Base-by-base conservation (phyloP, 2,888 invertebrate genomes). In the Galeruca laticollis region DNA sequence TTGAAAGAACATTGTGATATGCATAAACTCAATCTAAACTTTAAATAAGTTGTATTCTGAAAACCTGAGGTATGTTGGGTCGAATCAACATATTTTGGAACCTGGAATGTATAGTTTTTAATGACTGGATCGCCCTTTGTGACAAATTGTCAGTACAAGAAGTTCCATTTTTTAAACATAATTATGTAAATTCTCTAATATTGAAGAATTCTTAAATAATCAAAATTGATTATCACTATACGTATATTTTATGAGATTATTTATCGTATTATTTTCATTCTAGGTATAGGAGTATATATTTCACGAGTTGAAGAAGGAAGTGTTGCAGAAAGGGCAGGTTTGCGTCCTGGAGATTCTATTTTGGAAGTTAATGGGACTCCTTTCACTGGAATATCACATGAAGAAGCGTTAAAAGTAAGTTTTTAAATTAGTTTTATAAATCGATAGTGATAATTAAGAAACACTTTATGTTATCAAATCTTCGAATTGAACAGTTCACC, bases 351-450 rank as follows among this genome's bases (percentile, higher is more conserved):
- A 75, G 97, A 97, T 88, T 95, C 97, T 84, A 97, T 97, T 84
- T 89, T 97, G 81, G 96, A 96, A 87, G 97, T 97, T 77, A 97
- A 97, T 87, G 97, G 96, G 73, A 94, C 94, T 72, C 96, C 96
- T 75, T 97, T 97, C 87, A 94, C 94, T 68, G 95, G 94, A 82
- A 95, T 97, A 84, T 93, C 94, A 76, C 97, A 97, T 86, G 94
- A 95, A 84, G 96, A 97, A 85, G 97, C 97, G 73, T 91, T 97
- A 77, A 95, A 94, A 91, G 94, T 96, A 88, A 88, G 86, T 60
- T 43, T 51, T 40, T 40, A 0, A 40, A 40, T n/a, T n/a, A 5
- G 5, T 40, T 1, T 40, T n/a, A 5, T 26, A 26, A 26, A 26
- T 5, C 26, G 43, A 9, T 10, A 11, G 9, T 1, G n/a, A n/a